Conservation (phyloP, 1,140 invertebrate genomes). For the Pteromalus puparum region DNA sequence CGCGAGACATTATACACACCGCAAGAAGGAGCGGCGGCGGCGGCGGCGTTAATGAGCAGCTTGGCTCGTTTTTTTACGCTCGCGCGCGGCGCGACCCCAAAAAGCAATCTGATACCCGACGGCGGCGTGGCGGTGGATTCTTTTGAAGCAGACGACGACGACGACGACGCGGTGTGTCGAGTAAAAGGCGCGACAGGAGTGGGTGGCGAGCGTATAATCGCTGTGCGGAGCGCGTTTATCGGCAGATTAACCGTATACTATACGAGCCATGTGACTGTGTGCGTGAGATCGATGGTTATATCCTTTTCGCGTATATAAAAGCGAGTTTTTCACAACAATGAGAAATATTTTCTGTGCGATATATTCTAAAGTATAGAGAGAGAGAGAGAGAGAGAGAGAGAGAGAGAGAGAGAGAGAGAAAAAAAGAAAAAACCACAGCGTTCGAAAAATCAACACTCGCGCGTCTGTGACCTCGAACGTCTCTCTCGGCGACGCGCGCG, state of each 20-base stretch:
- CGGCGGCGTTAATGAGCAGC: not conserved
- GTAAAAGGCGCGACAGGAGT: too few relatives aligned
- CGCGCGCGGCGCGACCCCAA: slow-evolving; percentile 1
- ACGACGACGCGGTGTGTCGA: not conserved
- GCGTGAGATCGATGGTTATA: too few relatives aligned
- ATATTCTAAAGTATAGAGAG: too few relatives aligned
- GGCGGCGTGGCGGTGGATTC: not conserved
- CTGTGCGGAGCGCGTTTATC: not conserved
- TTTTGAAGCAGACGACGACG: slow-evolving; percentile 2
- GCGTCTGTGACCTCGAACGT: not conserved
- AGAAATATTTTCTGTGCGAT: too few relatives aligned
- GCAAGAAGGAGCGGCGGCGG: not conserved
- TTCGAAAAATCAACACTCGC: not conserved
- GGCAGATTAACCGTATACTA: not conserved
- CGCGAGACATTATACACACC: not conserved
- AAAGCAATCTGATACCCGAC: slow-evolving; percentile 27
- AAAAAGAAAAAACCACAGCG: too few relatives aligned
- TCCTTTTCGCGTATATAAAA: too few relatives aligned
- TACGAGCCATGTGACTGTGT: too few relatives aligned
- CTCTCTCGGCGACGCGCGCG: slow-evolving; percentile 1
- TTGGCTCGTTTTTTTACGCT: not conserved
- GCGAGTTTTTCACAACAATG: too few relatives aligned
- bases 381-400: too few relatives aligned
- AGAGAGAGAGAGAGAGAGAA: too few relatives aligned
- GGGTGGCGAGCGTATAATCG: too few relatives aligned